Base-by-base conservation (phyloP, 2,888 invertebrate species). In the Odontocolon sp. region DNA sequence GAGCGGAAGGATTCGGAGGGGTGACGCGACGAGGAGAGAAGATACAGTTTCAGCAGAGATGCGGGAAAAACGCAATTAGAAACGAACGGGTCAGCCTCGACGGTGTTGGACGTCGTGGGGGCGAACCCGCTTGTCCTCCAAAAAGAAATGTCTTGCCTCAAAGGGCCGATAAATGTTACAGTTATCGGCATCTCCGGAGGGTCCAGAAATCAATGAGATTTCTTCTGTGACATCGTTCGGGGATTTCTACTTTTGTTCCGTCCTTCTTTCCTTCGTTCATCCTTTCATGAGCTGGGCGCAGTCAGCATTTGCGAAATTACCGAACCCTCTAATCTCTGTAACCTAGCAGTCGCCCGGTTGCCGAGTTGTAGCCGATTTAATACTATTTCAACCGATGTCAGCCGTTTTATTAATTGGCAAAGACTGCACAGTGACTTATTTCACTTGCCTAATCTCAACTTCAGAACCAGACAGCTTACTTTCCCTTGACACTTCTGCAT, bases 61-160 rank as follows among this genome's bases (percentile, higher is more conserved):
- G 23, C 73, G 78, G 75, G 81, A 80, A 78, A 82, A 86, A 83
- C 79, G 84, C 82, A 85, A 85, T 84, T 84, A 84, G 84, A 84
- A 78, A 78, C 69, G 66, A 81, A 82, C 81, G 80, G 84, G 80
- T 81, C 81, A 77, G n/a, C n/a, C n/a, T n/a, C n/a, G n/a, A n/a
- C n/a, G n/a, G 79, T 72, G 81, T 71, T 75, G 57, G 33, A 56
- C 18, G 47, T 14, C 36, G 28, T 9, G 16, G 52, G 47, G 33
- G 38, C n/a, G 57, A 14, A 16, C 11, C 1, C 47, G 9, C 47
- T 50, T 50, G 2, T 50, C 23, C 18, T n/a, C 38, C 28, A 11
- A 38, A n/a, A 11, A 18, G 31, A 31, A 47, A 50, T 5, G 18
- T 38, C 47, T 47, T 23, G 0, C n/a, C 23, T 14, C 23, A n/a